Evolutionary conservation across 2,797 vertebrate species (phyloP).

Genomic region (Molothrus ater): DNA sequence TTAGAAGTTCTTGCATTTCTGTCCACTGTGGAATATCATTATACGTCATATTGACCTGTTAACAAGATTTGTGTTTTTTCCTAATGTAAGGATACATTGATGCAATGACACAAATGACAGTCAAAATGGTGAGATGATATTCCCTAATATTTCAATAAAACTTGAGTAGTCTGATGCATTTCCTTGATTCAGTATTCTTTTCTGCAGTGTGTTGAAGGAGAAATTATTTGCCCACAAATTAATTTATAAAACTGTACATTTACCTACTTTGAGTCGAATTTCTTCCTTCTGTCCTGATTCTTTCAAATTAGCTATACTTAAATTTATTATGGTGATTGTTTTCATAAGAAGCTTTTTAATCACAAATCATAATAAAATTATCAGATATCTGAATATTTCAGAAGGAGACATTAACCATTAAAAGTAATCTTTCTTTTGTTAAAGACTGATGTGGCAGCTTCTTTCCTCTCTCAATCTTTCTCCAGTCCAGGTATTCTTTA

Average conservation of each 20-base stretch:
- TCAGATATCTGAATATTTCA: not conserved
- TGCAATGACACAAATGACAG: not conserved
- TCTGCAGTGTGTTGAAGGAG: not conserved
- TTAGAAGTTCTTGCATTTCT: not conserved
- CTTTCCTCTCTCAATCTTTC: not conserved
- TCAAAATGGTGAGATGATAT: not conserved
- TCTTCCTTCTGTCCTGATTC: not conserved
- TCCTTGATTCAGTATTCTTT: not conserved
- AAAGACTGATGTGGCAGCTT: not conserved
- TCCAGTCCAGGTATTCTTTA: not conserved
- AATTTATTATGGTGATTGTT: not conserved
- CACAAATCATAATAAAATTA: not conserved
- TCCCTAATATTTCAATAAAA: not conserved
- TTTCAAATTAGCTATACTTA: not conserved
- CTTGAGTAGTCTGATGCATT: not conserved
- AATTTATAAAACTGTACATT: not conserved
- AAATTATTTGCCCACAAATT: not conserved
- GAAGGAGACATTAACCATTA: not conserved
- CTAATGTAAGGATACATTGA: not conserved
- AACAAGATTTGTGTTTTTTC: not conserved
- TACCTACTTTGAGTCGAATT: not conserved
- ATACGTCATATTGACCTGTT: not conserved
- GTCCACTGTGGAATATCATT: not conserved
- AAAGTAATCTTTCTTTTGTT: not conserved
- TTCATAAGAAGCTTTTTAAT: not conserved